Evolutionary conservation across 2,888 invertebrate species (phyloP).

Genomic region (Caenorhabditis sp.): DNA sequence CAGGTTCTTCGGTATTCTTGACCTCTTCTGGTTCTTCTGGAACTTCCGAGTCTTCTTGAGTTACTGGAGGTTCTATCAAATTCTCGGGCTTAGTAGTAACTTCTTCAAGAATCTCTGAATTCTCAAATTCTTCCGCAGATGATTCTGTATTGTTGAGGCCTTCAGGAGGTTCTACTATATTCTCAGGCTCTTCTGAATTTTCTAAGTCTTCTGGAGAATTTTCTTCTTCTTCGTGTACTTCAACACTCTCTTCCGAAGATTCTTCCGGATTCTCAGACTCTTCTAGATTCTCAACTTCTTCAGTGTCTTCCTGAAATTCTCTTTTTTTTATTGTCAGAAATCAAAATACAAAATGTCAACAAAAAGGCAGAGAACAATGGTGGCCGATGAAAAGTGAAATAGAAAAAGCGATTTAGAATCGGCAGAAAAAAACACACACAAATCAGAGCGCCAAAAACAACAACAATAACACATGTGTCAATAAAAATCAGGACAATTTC

Average conservation of each 20-base stretch:
- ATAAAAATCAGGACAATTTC: neutral
- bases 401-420: neutral
- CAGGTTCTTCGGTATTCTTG: constrained; percentile 3
- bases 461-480: neutral
- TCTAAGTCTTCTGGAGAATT: constrained; percentile 9
- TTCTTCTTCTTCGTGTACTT: no score
- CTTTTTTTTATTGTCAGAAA: no score
- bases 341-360: neutral
- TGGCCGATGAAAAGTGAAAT: neutral
- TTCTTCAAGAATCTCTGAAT: constrained; percentile 2
- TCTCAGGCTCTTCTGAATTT: neutral
- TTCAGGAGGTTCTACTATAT: neutral
- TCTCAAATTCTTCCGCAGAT: constrained; percentile 1
- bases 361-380: neutral
- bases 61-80: constrained; percentile 2
- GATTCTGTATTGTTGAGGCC: neutral
- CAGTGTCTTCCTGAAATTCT: constrained; percentile 6
- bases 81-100: neutral
- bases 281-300: constrained; percentile 14
- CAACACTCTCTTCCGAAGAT: neutral
- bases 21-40: constrained; percentile 4
- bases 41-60: constrained; percentile 2
- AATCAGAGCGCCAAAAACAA: neutral
- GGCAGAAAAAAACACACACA: neutral
- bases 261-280: neutral